Base-by-base conservation (phyloP, 1,140 invertebrate species). In the Cydia fagiglandana region DNA sequence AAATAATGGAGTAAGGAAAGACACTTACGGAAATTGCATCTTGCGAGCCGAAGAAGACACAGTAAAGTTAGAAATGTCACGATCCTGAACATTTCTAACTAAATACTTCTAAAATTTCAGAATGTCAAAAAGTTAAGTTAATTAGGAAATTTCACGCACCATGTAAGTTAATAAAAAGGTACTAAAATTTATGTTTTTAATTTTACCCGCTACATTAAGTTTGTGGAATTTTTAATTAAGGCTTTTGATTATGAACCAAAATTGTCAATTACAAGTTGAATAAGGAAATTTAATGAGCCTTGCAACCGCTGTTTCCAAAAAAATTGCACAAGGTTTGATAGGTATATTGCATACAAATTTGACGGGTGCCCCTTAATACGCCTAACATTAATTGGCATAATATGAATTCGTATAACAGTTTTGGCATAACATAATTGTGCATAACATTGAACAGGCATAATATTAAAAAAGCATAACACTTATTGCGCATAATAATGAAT, bases 61-160 rank as follows among this genome's bases (percentile, higher is more conserved):
- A 87, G 64, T 78, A 88, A 79, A 73, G 75, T 78, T 79, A 88
- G 76, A 81, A 86, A 83, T 82, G 77, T 85, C 73, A 84, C 77
- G 76, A 74, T 47, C 74, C 81, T 79, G 38, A 80, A 80, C 84
- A 88, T 89, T 68, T 80, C 83, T 79, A 56, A 77, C 66, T 76
- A 45, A 61, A 13, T 15, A 64, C 64, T 64, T 61, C 73, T 50
- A 76, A 41, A 74, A 28, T 13, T 53, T 45, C 10, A 10, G 73
- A 79, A 74, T 61, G 64, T 73, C 77, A 64, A 61, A 77, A 79
- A 61, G 53, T 70, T 73, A 78, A 77, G 81, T 75, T 83, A 83
- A 85, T 86, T 83, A 50, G 34, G 12, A 47, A 73, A 73, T 73
- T 73, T 85, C 78, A 85, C 74, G 79, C 77, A 77, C 77, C 75